Conservation (phyloP, 2,797 vertebrate species). For the Sitta carolinensis region DNA sequence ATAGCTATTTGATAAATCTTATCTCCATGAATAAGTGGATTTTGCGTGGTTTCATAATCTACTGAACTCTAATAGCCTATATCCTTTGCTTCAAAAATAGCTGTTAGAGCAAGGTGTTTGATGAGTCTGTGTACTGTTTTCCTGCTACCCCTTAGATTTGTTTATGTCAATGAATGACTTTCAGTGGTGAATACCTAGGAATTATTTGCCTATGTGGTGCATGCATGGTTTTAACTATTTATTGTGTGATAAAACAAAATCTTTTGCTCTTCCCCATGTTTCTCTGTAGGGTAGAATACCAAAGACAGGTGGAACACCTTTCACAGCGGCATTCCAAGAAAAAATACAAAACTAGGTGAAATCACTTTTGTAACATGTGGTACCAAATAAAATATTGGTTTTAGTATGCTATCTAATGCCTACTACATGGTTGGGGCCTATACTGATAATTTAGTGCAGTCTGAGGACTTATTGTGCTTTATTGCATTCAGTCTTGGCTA, state of each 20-base stretch:
- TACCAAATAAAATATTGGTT: not conserved
- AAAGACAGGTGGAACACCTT: not conserved
- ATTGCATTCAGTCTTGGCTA: not conserved
- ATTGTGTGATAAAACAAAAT: not conserved
- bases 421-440: not conserved
- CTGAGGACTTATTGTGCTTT: not conserved
- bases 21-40: slow-evolving; percentile 35
- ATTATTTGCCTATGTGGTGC: not conserved
- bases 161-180: slow-evolving; percentile 28
- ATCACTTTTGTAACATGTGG: not conserved
- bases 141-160: not conserved
- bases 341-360: not conserved
- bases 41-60: slow-evolving; percentile 32
- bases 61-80: slow-evolving; percentile 34
- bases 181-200: not conserved
- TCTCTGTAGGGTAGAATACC: not conserved
- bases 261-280: not conserved
- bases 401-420: not conserved
- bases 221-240: not conserved
- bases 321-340: not conserved
- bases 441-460: not conserved
- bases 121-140: slow-evolving; percentile 6
- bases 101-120: slow-evolving; percentile 31
- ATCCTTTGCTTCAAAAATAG: slow-evolving; percentile 29
- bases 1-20: slow-evolving; percentile 23